Evolutionary conservation across 2,888 invertebrate genomes (phyloP), one percentile per base, ranked within the genome.

Genomic region (Coremacera marginata): DNA sequence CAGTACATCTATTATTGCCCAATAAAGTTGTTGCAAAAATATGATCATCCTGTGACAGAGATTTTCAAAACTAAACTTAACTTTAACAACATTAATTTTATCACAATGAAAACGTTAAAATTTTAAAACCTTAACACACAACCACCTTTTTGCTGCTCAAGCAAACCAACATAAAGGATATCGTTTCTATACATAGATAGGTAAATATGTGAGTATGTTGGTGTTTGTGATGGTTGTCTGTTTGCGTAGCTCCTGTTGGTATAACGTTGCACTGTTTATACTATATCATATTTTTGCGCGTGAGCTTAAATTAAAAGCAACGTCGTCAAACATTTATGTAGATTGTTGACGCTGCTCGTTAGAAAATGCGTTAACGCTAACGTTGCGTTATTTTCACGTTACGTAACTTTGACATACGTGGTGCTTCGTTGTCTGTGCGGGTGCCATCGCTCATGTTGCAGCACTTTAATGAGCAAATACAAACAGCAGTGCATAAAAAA

Each of bases 391-490:
- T 19, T 22, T 55, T 7, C 22, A 55, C 55, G 3, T 55, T 55
- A 55, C 55, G 7, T 55, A 19, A 55, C n/a, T 7, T n/a, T 55
- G 55, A 22, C 55, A 19, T 22, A 55, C 55, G 22, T 19, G 7
- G 22, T 22, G 55, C 22, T 19, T 19, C n/a, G 19, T 55, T 55
- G 5, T 16, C 16, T 7, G 14, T 44, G 44, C 2, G 11, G 11
- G 11, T 14, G 44, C 11, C 11, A 44, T 55, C 14, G 22, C 55
- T 55, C 19, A 3, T 55, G 5, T 3, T 3, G 55, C 55, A 55
- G 7, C 14, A 55, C 25, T 70, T 70, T 70, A 70, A 70, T 70
- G 55, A 70, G 70, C 70, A 70, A 70, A 70, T 70, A 70, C 34
- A 34, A 19, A 5, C 3, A 19, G 19, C 3, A 44, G 5, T 9